Base-by-base conservation (phyloP, 1,140 invertebrate species). In the Sesamia nonagrioides region DNA sequence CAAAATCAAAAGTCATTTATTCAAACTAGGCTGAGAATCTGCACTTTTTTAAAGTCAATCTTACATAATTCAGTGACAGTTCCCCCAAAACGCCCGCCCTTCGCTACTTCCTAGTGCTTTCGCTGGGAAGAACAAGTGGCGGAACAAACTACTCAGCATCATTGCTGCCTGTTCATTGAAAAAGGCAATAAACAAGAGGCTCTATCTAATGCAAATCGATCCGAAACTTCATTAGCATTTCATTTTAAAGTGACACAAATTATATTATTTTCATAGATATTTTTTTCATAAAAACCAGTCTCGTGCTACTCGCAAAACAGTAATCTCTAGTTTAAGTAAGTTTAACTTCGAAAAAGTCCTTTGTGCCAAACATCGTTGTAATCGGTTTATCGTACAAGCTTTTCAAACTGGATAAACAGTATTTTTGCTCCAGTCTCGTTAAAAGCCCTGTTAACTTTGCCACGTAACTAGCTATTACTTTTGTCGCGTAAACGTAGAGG, bases 341-440 rank as follows among this genome's bases (percentile, higher is more conserved):
- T 54, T 33, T 71, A 71, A 71, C 68, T 54, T 54, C 54, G 68
- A 71, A 69, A 68, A 77, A 82, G 68, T n/a, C 77, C 82, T 86
- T 84, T 82, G 68, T 71, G 40, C 33, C 68, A 71, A 69, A 71
- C 68, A 71, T 71, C 40, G 74, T 79, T 69, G 74, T 84, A 88
- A 86, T 85, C 86, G 84, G 84, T 82, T 88, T 88, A 88, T 63
- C 77, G 68, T 72, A 69, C 72, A 74, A 78, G 79, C 76, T 82
- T 78, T 72, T 73, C 58, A 40, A 52, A 79, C 69, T 75, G 74
- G 75, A 72, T 77, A 77, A 69, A 61, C 54, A 77, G 68, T 76
- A 81, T 78, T 60, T 80, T 58, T 48, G 42, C 63, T 73, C 8
- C 48, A 17, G 42, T 37, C 50, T 74, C 74, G 76, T 72, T 75